Percentiles rank a stretch among this genome's conserved stretches.
phyloP scores from a whole-genome alignment of 2,113 vertebrate species.

The Potamarius usumacintae region DNA sequence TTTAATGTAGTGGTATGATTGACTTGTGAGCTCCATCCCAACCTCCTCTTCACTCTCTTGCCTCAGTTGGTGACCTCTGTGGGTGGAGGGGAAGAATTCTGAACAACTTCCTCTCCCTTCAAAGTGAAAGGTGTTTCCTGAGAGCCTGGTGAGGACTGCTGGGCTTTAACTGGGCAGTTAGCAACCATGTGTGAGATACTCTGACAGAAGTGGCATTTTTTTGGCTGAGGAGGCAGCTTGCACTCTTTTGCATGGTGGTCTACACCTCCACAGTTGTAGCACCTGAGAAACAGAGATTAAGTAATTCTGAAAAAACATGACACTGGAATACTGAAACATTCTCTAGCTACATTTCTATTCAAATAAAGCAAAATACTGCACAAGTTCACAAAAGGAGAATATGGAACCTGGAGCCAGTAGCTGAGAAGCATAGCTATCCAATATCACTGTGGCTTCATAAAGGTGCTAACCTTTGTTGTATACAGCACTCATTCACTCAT shows the following conservation, averaged over 20 bases:
- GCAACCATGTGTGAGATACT: constrained; percentile 95
- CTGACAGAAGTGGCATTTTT: constrained; percentile 97
- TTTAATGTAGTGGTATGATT: constrained; percentile 69
- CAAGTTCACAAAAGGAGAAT: background rate
- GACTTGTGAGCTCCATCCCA: constrained; percentile 64
- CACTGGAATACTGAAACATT: background rate
- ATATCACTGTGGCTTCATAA: background rate
- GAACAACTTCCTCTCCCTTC: constrained; percentile 81
- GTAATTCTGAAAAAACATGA: background rate
- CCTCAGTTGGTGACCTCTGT: constrained; percentile 79
- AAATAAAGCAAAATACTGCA: background rate
- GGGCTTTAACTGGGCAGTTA: constrained; percentile 87
- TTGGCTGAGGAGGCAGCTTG: constrained; percentile 95
- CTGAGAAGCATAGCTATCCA: background rate
- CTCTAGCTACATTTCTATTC: background rate
- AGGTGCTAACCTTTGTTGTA: background rate
- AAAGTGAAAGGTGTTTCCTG: constrained; percentile 84
- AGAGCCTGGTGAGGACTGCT: constrained; percentile 82
- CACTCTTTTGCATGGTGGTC: constrained; percentile 99
- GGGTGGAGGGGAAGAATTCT: constrained; percentile 68
- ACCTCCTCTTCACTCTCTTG: constrained; percentile 20
- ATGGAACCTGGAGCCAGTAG: background rate
- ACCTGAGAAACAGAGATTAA: constrained; percentile 69
- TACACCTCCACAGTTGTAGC: constrained; percentile 96
- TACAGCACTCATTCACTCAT: background rate